Conservation (phyloP, 2,888 invertebrate species). For the Hirtodrosophila histrioides region DNA sequence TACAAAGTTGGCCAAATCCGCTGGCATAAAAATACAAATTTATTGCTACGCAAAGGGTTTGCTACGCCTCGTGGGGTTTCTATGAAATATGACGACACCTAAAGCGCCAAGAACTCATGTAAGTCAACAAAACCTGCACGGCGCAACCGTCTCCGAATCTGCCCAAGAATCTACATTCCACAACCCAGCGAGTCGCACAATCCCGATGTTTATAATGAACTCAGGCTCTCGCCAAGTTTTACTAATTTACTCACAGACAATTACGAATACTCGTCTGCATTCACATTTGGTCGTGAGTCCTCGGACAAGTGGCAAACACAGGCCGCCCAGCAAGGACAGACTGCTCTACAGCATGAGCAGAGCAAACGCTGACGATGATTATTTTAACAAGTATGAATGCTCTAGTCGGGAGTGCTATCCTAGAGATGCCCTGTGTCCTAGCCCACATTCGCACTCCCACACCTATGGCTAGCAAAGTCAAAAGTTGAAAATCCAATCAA, state of each 20-base stretch:
- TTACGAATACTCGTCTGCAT: slow-evolving; percentile 43
- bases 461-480: no score
- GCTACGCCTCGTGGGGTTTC: slow-evolving; percentile 15
- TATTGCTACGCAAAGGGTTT: slow-evolving; percentile 49
- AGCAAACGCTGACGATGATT: slow-evolving; percentile 43
- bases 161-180: background rate
- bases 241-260: slow-evolving; percentile 59
- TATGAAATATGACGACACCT: slow-evolving; percentile 9
- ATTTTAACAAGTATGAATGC: slow-evolving; percentile 1
- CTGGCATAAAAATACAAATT: slow-evolving; percentile 42
- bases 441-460: no score
- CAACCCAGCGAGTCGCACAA: background rate
- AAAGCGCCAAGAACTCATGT: slow-evolving; percentile 2
- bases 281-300: slow-evolving; percentile 43
- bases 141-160: no score
- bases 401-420: no score
- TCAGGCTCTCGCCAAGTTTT: slow-evolving; percentile 14
- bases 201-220: background rate
- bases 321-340: background rate
- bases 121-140: background rate
- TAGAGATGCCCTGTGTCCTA: no score
- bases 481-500: no score
- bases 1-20: no score
- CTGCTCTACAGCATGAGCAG: slow-evolving; percentile 10
- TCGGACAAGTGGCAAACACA: slow-evolving; percentile 30